A percentile compares a stretch with the other conserved stretches of the same genome.
Conservation (phyloP, 2,113 vertebrate genomes). For the Ceyx margarethae region DNA sequence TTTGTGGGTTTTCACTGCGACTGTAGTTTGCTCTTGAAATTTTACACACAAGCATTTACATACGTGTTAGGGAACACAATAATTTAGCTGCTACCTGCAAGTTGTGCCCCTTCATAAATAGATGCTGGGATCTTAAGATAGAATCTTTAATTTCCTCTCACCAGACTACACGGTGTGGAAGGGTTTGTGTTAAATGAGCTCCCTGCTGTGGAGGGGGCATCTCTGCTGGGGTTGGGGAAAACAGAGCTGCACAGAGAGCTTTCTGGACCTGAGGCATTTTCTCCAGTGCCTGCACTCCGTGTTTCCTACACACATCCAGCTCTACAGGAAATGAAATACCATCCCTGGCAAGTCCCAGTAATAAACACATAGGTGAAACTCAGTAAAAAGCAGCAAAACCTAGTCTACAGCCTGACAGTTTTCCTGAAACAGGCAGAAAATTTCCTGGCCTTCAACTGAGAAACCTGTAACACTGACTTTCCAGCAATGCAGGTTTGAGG, state of each 20-base stretch:
- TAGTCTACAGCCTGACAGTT: not conserved
- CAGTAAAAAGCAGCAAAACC: not conserved
- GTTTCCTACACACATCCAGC: not conserved
- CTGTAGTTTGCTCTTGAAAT: not conserved
- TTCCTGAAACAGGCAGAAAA: not conserved
- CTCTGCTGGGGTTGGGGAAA: not conserved
- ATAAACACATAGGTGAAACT: not conserved
- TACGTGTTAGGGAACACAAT: not conserved
- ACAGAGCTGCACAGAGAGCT: not conserved
- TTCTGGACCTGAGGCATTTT: not conserved
- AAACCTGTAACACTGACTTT: not conserved
- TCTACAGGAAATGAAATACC: not conserved
- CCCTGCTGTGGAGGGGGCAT: not conserved
- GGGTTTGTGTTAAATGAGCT: conserved; percentile 3
- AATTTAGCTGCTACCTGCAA: not conserved
- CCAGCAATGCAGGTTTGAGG: not conserved
- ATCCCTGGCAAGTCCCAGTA: not conserved
- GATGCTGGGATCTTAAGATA: not conserved
- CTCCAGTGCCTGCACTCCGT: not conserved
- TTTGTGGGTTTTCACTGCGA: not conserved
- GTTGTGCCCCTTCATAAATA: not conserved
- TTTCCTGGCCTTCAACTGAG: not conserved
- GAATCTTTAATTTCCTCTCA: conserved; percentile 42
- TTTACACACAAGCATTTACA: not conserved
- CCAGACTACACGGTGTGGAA: not conserved